Conservation (phyloP, 1,140 invertebrate genomes). For the Trachymyrmex septentrionalis region DNA sequence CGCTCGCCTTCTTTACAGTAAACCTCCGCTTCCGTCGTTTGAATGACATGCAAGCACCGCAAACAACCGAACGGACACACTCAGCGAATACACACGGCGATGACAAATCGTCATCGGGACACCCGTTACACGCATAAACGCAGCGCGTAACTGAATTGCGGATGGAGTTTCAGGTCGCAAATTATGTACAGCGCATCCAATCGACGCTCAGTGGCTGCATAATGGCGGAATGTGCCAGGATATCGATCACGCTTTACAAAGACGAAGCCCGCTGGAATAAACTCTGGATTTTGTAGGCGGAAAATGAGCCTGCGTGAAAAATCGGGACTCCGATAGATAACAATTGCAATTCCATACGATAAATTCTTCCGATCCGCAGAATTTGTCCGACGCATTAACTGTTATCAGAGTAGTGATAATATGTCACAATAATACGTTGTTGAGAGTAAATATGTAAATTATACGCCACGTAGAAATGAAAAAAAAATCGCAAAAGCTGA, state of each 20-base stretch:
- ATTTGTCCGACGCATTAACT: neutral
- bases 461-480: neutral
- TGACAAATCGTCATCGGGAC: constrained; percentile 43
- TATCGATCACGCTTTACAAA: constrained; percentile 59
- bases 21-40: constrained; percentile 19
- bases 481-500: constrained; percentile 1
- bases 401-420: neutral
- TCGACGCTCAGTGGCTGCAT: constrained; percentile 52
- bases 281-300: constrained; percentile 33
- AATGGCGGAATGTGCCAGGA: constrained; percentile 57
- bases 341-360: neutral
- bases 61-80: constrained; percentile 44
- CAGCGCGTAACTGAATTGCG: constrained; percentile 47
- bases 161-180: constrained; percentile 56
- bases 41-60: constrained; percentile 20
- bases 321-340: neutral
- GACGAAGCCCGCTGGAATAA: constrained; percentile 37
- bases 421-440: neutral
- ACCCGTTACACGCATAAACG: constrained; percentile 48
- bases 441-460: constrained; percentile 1
- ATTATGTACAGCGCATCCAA: constrained; percentile 60
- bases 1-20: constrained; percentile 6
- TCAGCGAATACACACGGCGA: neutral
- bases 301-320: neutral
- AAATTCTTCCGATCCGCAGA: neutral